Evolutionary conservation across 2,888 invertebrate genomes (phyloP).

Genomic region (Rutpela maculata): DNA sequence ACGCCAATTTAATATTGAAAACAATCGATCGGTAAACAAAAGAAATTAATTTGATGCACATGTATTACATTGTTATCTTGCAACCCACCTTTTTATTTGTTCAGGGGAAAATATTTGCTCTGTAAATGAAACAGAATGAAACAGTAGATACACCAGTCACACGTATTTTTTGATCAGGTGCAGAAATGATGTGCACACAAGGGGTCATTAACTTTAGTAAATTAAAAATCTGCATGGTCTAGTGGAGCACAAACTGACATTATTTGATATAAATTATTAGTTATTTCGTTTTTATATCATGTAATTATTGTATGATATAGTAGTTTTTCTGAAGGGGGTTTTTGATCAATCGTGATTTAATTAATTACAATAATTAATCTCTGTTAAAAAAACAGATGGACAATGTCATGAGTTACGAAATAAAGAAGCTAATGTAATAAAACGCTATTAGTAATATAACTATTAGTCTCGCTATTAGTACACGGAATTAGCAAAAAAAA

Average conservation of each 20-base stretch:
- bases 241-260: not conserved
- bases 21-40: constrained; percentile 5
- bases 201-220: not conserved
- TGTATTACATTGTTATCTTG: not conserved
- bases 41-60: not conserved
- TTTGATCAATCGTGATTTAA: too few relatives aligned
- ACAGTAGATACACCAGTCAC: not conserved
- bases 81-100: not conserved
- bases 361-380: too few relatives aligned
- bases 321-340: too few relatives aligned
- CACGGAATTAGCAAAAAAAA: too few relatives aligned
- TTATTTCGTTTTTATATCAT: too few relatives aligned
- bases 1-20: not conserved
- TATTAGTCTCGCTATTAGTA: too few relatives aligned
- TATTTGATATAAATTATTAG: too few relatives aligned
- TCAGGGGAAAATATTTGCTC: not conserved
- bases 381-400: too few relatives aligned
- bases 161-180: not conserved
- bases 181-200: not conserved
- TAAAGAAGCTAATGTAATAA: too few relatives aligned
- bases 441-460: too few relatives aligned
- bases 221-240: not conserved
- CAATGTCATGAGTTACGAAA: too few relatives aligned
- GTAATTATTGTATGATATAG: too few relatives aligned
- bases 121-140: not conserved